These are phyloP conservation scores for Halictus ligatus DNA, from an alignment of 2,888 invertebrate genomes.

Conservation along the genomic window DNA sequence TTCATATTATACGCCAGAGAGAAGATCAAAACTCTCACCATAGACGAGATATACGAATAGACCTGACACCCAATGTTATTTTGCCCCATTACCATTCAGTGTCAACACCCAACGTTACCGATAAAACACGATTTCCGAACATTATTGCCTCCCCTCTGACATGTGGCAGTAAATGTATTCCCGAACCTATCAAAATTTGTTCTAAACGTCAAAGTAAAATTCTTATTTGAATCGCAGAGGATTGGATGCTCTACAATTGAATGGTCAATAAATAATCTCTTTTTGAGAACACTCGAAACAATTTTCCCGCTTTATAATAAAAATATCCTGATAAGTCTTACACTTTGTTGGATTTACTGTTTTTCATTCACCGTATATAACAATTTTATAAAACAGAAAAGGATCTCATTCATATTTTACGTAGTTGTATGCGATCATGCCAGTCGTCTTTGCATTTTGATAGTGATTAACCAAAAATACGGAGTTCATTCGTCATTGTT, in stretches of 20 bases:
- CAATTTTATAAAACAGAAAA: neutral
- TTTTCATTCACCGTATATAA: neutral
- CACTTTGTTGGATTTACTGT: neutral
- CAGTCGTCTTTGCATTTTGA: conserved; percentile 17
- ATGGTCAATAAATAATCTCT: neutral
- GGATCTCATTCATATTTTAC: neutral
- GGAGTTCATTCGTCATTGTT: conserved; percentile 8
- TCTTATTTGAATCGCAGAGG: neutral
- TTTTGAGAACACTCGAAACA: neutral
- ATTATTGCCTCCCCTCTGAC: too few species aligned
- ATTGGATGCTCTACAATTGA: neutral
- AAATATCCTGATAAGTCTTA: neutral
- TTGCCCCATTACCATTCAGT: too few species aligned
- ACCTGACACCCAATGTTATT: too few species aligned
- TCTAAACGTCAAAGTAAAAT: neutral
- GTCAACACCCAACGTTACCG: too few species aligned
- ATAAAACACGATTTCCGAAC: too few species aligned
- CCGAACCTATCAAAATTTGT: conserved; percentile 21
- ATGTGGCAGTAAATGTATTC: neutral
- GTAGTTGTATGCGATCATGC: neutral
- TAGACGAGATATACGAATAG: too few species aligned
- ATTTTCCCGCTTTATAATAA: neutral
- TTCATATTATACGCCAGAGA: neutral
- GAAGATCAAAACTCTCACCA: too few species aligned
- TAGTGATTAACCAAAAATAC: conserved; percentile 1